Base-by-base conservation (phyloP, 2,113 vertebrate species). In the Hypanus sabinus region DNA sequence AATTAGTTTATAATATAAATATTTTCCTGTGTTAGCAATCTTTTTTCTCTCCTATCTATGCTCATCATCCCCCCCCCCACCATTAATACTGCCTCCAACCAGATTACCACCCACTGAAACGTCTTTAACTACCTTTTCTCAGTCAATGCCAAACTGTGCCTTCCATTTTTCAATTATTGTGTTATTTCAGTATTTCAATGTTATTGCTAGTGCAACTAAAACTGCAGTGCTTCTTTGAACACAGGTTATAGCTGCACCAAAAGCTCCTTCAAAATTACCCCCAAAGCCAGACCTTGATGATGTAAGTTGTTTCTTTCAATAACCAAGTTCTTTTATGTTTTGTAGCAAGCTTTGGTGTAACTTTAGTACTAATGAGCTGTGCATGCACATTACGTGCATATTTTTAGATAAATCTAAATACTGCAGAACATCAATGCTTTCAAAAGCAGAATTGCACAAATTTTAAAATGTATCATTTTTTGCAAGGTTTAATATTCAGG, bases 221-320 rank as follows among this genome's bases (percentile, higher is more conserved):
- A 71, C 65, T 92, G 22, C 8, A 92, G 8, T 3, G 3, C 71
- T 10, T 62, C 20, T 68, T 71, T 92, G 36, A n/a, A n/a, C 71
- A 38, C n/a, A 92, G 90, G 90, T 46, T 70, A 92, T 92, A 94
- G 36, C 91, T 46, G 16, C 94, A 11, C 94, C 95, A 2, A 96
- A 95, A 95, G 95, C 95, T n/a, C 96, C 96, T 0, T 0, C 96
- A 94, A 97, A 96, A 91, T 94, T 94, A 0, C 95, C 95, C n/a
- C 36, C 95, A 3, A 97, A 95, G 95, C 95, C 94, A 70, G 97
- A 97, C 5, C 6, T 94, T 9, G 96, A 97, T 46, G 97, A 97
- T 96, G 97, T 97, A 96, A 95, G 96, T 27, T 14, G 79, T 46
- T 18, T 92, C 33, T 22, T 16, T 22, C 10, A 20, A 71, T 7